These are phyloP conservation scores for Indicator maculatus DNA, from an alignment of 2,113 vertebrate genomes.

Conservation along the genomic window DNA sequence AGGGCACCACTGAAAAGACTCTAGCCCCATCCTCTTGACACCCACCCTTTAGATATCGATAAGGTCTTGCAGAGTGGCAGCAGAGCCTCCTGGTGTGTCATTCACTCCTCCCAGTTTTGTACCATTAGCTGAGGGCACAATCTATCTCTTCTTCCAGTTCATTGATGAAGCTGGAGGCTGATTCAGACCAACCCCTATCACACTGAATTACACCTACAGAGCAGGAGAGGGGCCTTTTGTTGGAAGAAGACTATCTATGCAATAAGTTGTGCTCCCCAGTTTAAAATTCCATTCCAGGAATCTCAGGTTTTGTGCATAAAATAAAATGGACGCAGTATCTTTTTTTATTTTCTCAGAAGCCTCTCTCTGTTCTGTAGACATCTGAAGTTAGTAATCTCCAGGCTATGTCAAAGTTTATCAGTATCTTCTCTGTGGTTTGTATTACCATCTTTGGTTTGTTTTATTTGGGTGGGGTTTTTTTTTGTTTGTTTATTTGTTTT, in stretches of 20 bases:
- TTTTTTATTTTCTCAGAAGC: not conserved
- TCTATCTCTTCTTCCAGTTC: too few species aligned
- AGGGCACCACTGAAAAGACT: too few species aligned
- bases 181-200: not conserved
- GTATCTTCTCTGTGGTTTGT: not conserved
- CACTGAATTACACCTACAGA: fast-evolving
- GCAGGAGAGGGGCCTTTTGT: not conserved
- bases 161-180: not conserved
- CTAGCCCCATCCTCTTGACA: too few species aligned
- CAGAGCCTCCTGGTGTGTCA: too few species aligned
- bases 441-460: not conserved
- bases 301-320: not conserved
- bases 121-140: too few species aligned
- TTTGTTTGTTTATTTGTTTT: not conserved
- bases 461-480: too few species aligned
- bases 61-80: too few species aligned
- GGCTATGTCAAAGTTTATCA: not conserved
- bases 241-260: not conserved
- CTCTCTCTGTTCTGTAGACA: not conserved
- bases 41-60: too few species aligned
- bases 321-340: not conserved
- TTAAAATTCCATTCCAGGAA: not conserved
- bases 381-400: not conserved
- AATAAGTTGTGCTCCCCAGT: not conserved
- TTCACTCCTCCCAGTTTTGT: too few species aligned